phyloP scores from a whole-genome alignment of 1,140 invertebrate species.

The Tribolium castaneum region DNA sequence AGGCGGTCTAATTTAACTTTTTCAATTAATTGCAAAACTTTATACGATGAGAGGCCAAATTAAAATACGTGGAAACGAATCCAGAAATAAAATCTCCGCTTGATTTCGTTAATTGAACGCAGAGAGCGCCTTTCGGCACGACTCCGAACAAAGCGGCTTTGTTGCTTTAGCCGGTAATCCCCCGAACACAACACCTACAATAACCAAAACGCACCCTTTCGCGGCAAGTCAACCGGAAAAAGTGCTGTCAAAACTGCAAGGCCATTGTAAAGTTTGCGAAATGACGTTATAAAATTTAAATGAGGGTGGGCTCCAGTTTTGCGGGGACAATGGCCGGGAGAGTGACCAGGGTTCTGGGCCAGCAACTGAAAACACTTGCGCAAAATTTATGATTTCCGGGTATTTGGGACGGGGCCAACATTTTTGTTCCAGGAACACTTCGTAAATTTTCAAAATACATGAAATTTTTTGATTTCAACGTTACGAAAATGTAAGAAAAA shows the following conservation, averaged over 20 bases:
- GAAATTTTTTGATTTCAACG: too few relatives aligned
- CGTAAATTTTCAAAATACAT: too few relatives aligned
- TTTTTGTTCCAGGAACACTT: too few relatives aligned
- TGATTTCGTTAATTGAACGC: not conserved
- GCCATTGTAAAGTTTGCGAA: conserved; percentile 1
- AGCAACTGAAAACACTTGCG: conserved; percentile 29
- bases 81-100: not conserved
- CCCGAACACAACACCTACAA: conserved; percentile 14
- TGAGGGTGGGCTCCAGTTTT: not conserved
- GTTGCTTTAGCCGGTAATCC: conserved; percentile 14
- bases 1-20: conserved; percentile 28
- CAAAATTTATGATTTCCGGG: conserved; percentile 9
- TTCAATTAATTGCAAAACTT: conserved; percentile 18
- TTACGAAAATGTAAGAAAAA: too few relatives aligned
- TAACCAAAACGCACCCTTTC: conserved; percentile 6
- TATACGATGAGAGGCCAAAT: not conserved
- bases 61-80: conserved; percentile 11
- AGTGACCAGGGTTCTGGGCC: not conserved
- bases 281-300: conserved; percentile 13
- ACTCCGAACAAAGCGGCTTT: conserved; percentile 7
- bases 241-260: conserved; percentile 6
- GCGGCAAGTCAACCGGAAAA: conserved; percentile 3
- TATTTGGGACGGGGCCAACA: not conserved
- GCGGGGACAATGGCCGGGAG: conserved; percentile 12
- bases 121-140: not conserved